Evolutionary conservation across 2,888 invertebrate genomes (phyloP).

Genomic region (Bhutanitis thaidina): DNA sequence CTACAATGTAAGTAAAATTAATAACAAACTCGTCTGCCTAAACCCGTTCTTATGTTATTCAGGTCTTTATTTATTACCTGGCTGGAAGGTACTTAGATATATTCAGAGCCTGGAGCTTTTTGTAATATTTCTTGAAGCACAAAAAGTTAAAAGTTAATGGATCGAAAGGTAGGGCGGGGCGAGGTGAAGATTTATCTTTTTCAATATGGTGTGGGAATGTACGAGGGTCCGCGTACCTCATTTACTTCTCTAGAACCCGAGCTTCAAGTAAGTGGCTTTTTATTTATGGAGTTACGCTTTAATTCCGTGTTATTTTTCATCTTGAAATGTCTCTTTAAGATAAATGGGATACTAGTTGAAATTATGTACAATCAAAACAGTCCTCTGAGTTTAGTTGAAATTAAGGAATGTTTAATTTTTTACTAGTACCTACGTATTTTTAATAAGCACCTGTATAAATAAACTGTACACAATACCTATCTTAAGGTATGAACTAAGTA

Average conservation of each 20-base stretch:
- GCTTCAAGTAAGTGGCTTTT: slow-evolving; percentile 61
- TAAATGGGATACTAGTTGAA: slow-evolving; percentile 23
- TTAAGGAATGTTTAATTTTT: too few relatives aligned
- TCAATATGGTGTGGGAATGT: slow-evolving; percentile 65
- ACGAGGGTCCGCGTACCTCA: slow-evolving; percentile 29
- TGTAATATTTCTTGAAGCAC: slow-evolving; percentile 25
- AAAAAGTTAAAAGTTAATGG: slow-evolving; percentile 47
- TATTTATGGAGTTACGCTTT: slow-evolving; percentile 62
- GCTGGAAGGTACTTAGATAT: slow-evolving; percentile 23
- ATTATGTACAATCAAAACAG: not conserved
- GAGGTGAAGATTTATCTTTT: slow-evolving; percentile 69
- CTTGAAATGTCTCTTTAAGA: slow-evolving; percentile 19
- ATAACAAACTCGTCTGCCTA: slow-evolving; percentile 27
- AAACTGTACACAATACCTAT: too few relatives aligned
- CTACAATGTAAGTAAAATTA: slow-evolving; percentile 47
- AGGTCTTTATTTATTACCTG: slow-evolving; percentile 28
- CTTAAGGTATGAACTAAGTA: too few relatives aligned
- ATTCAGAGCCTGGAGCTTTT: slow-evolving; percentile 15
- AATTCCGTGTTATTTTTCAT: slow-evolving; percentile 43
- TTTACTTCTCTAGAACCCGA: slow-evolving; percentile 32
- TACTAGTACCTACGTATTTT: too few relatives aligned
- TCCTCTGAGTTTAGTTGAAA: too few relatives aligned
- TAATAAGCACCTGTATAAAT: too few relatives aligned
- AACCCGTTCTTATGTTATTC: slow-evolving; percentile 27
- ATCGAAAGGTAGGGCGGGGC: slow-evolving; percentile 53